phyloP scores from a whole-genome alignment of 1,140 invertebrate species.

The Grapholita molesta region DNA sequence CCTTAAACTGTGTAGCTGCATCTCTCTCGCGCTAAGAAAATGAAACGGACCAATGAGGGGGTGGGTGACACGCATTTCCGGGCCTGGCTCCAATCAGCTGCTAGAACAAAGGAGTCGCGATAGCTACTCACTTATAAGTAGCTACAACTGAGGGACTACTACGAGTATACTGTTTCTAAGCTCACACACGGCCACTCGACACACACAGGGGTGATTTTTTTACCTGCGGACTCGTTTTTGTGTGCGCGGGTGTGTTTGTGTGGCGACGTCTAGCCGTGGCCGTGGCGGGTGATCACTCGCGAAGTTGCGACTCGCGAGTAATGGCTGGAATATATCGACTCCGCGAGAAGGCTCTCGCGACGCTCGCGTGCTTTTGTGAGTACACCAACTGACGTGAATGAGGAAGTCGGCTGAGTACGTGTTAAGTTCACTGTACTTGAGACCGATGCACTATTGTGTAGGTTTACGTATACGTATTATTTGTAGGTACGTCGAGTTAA shows the following conservation, averaged over 20 bases:
- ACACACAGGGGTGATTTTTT: constrained; percentile 55
- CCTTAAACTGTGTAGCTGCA: constrained; percentile 69
- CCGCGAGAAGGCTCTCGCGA: constrained; percentile 31
- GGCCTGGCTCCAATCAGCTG: constrained; percentile 76
- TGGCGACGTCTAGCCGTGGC: constrained; percentile 36
- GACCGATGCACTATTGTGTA: neutral
- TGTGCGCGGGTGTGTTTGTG: constrained; percentile 51
- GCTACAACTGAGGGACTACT: constrained; percentile 62
- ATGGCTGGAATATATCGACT: constrained; percentile 49
- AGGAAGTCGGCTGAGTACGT: constrained; percentile 6
- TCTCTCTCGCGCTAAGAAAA: constrained; percentile 76
- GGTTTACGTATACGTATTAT: neutral
- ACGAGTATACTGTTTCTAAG: constrained; percentile 48
- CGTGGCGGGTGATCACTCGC: constrained; percentile 45
- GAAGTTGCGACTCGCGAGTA: constrained; percentile 48
- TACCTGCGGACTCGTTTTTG: constrained; percentile 54
- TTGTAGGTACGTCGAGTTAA: neutral
- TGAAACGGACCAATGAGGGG: constrained; percentile 76
- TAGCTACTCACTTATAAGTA: constrained; percentile 76
- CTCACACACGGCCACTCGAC: constrained; percentile 52
- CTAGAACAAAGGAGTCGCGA: constrained; percentile 75
- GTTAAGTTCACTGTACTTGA: constrained; percentile 11
- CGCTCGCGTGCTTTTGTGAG: constrained; percentile 33
- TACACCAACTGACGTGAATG: constrained; percentile 32
- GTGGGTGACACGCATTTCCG: constrained; percentile 77